Conservation (phyloP, 2,113 vertebrate species). For the Abramis brama region DNA sequence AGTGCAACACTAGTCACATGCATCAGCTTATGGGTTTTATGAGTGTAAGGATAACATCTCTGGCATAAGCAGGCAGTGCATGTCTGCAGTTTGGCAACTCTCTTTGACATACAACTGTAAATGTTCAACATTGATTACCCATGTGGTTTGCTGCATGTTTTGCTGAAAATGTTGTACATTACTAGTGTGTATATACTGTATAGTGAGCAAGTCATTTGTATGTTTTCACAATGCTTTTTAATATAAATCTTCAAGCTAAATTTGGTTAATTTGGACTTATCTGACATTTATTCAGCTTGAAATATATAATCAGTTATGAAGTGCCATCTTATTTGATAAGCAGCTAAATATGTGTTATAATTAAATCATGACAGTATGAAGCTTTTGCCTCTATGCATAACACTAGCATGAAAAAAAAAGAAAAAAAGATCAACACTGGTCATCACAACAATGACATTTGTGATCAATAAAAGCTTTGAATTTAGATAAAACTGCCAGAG, state of each 20-base stretch:
- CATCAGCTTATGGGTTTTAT: constrained; percentile 14
- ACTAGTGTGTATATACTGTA: not conserved
- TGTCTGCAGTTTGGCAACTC: constrained; percentile 10
- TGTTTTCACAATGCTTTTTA: not conserved
- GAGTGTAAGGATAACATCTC: not conserved
- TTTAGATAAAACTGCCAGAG: not conserved
- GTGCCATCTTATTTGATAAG: not conserved
- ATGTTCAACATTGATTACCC: not conserved
- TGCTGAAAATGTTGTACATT: not conserved
- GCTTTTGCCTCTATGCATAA: not conserved
- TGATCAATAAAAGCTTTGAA: not conserved
- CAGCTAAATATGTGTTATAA: not conserved
- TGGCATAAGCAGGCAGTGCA: constrained; percentile 20
- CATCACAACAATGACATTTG: not conserved
- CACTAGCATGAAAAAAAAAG: not conserved
- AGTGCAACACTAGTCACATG: not conserved
- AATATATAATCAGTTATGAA: not conserved
- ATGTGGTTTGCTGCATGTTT: not conserved
- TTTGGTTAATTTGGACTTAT: not conserved
- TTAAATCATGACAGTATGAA: not conserved
- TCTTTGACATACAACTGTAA: constrained; percentile 4
- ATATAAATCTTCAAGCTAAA: not conserved
- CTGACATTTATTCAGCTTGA: constrained; percentile 7
- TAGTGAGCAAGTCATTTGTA: not conserved
- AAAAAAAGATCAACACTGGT: not conserved